Percentiles rank a stretch among this genome's conserved stretches.
Conservation (phyloP, 1,140 invertebrate genomes). For the Penaeus chinensis region DNA sequence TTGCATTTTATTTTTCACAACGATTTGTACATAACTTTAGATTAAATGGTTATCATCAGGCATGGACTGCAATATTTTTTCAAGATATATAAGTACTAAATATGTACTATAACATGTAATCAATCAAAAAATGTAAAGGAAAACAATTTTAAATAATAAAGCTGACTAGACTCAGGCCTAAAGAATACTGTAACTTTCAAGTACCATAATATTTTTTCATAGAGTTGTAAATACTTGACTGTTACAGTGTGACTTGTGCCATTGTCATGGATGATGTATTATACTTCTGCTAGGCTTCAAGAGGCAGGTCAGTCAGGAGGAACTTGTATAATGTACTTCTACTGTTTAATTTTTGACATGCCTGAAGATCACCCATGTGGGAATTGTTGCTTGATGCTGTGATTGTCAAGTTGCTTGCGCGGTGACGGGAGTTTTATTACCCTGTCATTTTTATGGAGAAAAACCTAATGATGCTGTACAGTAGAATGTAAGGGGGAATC, state of each 20-base stretch:
- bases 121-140: neutral
- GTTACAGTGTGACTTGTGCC: too few species aligned
- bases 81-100: too few species aligned
- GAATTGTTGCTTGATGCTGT: slow-evolving; percentile 31
- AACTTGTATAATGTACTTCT: too few species aligned
- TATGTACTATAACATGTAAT: neutral
- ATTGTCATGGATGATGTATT: too few species aligned
- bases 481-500: slow-evolving; percentile 25
- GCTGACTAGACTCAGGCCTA: too few species aligned
- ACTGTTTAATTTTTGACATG: slow-evolving; percentile 1
- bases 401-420: slow-evolving; percentile 35
- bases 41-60: slow-evolving; percentile 36
- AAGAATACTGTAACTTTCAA: too few species aligned
- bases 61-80: neutral
- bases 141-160: too few species aligned
- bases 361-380: slow-evolving; percentile 30
- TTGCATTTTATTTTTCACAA: slow-evolving; percentile 30
- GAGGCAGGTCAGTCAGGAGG: too few species aligned
- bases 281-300: too few species aligned
- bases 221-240: neutral
- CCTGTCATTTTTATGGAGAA: slow-evolving; percentile 39
- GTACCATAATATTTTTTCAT: too few species aligned
- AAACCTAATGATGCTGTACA: slow-evolving; percentile 26
- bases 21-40: slow-evolving; percentile 24
- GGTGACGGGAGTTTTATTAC: slow-evolving; percentile 40